Base-by-base conservation (phyloP, 2,888 invertebrate species). In the Mesochorus sp. region DNA sequence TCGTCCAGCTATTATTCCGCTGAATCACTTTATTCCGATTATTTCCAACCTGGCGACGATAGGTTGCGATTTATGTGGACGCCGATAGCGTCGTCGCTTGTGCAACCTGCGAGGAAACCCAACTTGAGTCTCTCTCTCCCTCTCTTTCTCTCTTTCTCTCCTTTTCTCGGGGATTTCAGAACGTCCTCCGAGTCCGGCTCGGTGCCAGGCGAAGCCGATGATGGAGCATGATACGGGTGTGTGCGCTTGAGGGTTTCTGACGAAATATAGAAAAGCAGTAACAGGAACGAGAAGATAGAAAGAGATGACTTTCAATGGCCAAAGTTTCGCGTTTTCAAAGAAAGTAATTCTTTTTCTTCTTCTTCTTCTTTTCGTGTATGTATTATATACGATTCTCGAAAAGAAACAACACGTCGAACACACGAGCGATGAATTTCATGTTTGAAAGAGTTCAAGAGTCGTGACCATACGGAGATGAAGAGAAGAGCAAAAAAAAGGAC, bases 1-100 rank as follows among this genome's bases (percentile, higher is more conserved):
- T 21, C 64, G 78, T 75, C 51, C 71, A 12, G 59, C 49, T 82
- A 83, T 87, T 87, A 85, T 86, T 84, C 85, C 80, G 77, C 78
- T 74, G 83, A 87, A 84, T 86, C 85, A 85, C 85, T 87, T 86
- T 87, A 85, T 85, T 85, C 85, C 86, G 85, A 85, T 87, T 86
- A 86, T 86, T 86, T 86, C 83, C 85, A 83, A 86, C 77, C 86
- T 85, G 83, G 64, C 83, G 82, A 70, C 82, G 84, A 86, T 87
- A 81, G 85, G 80, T 79, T 71, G 75, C 79, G 79, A 79, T 79
- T 79, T 79, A 79, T 79, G 79, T 79, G 79, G n/a, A n/a, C n/a
- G 79, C 75, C 59, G 79, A 79, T 75, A 79, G 74, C 66, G 66
- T 28, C 39, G 70, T 61, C 24, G 74, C n/a, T n/a, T n/a, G n/a